Percentiles rank a stretch among this genome's conserved stretches.
These are phyloP conservation scores for Aplodontia rufa DNA, from an alignment of 2,113 vertebrate genomes.

Conservation along the genomic window DNA sequence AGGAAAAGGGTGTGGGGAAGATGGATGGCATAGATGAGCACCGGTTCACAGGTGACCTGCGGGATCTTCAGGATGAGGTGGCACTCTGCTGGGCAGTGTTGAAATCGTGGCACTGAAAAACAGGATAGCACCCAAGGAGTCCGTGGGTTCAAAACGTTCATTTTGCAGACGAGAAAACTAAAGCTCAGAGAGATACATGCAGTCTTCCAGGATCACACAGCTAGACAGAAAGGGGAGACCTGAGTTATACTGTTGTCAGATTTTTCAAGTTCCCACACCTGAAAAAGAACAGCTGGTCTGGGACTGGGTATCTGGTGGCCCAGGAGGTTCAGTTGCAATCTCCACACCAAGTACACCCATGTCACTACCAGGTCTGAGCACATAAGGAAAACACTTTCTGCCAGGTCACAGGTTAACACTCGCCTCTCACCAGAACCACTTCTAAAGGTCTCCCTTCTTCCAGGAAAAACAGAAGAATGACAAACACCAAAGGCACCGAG, in stretches of 20 bases:
- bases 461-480: neutral
- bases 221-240: neutral
- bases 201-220: neutral
- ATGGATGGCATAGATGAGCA: neutral
- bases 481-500: neutral
- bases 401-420: neutral
- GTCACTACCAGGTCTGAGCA: neutral
- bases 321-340: neutral
- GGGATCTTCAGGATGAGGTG: neutral
- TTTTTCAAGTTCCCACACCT: neutral
- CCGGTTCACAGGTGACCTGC: constrained; percentile 33
- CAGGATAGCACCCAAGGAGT: no score
- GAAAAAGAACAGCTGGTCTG: neutral
- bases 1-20: neutral
- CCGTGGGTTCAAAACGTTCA: neutral
- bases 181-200: neutral
- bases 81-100: neutral
- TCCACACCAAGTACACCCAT: fast-evolving
- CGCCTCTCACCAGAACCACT: neutral
- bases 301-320: neutral
- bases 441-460: neutral
- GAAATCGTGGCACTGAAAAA: neutral
- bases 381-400: neutral
- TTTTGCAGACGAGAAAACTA: neutral
- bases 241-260: neutral